Percentiles rank a stretch among this genome's conserved stretches.
Evolutionary conservation across 2,797 vertebrate genomes (phyloP).

Genomic region (Pseudopleuronectes americanus): DNA sequence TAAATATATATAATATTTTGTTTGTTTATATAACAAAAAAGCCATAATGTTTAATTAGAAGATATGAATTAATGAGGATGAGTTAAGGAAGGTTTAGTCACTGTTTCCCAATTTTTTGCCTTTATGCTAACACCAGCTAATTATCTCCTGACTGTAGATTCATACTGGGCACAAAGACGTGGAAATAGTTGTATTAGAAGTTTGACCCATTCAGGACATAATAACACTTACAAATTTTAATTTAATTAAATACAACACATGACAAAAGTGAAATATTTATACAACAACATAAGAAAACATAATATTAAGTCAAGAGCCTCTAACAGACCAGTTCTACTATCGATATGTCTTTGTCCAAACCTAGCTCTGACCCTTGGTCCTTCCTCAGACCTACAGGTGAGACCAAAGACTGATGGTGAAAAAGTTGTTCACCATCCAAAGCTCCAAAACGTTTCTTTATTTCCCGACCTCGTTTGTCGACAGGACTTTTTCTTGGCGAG

Average conservation of each 20-base stretch:
- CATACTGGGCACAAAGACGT: background rate
- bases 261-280: too few relatives aligned
- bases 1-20: background rate
- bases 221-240: background rate
- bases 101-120: background rate
- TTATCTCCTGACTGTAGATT: background rate
- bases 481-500: constrained; percentile 8
- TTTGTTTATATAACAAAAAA: background rate
- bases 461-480: constrained; percentile 3
- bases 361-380: constrained; percentile 14
- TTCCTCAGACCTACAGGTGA: constrained; percentile 10
- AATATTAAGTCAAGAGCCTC: background rate
- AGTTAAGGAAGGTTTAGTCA: background rate
- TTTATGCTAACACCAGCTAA: background rate
- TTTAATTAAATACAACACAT: background rate
- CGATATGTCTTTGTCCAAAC: background rate
- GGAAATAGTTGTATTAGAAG: too few relatives aligned
- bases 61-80: background rate
- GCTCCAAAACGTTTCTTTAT: constrained; percentile 41
- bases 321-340: background rate
- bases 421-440: constrained; percentile 2
- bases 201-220: background rate
- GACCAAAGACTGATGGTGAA: constrained; percentile 45
- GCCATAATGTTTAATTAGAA: background rate
- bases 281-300: background rate